Evolutionary conservation across 1,140 invertebrate species (phyloP).

Genomic region (Drosophila subobscura): DNA sequence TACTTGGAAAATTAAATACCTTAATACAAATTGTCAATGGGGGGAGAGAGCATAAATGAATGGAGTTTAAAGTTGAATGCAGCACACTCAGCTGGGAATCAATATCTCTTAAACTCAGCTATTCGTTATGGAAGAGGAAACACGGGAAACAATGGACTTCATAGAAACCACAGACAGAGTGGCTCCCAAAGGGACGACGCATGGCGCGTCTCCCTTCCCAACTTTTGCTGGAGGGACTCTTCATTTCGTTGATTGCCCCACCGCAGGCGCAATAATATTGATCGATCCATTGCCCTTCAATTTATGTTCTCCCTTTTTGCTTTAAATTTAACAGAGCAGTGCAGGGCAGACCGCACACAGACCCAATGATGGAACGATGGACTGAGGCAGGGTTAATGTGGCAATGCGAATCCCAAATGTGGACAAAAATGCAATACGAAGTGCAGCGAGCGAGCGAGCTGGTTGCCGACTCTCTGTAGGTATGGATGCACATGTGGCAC

Average conservation of each 20-base stretch:
- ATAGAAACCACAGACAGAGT: conserved; percentile 11
- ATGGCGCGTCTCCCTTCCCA: conserved; percentile 10
- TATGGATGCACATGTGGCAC: conserved; percentile 19
- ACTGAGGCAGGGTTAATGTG: conserved; percentile 12
- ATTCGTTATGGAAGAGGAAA: conserved; percentile 6
- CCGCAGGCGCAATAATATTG: conserved; percentile 58
- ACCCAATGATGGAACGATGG: not conserved
- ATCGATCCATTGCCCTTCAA: conserved; percentile 51
- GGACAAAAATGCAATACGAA: conserved; percentile 55
- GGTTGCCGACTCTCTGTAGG: conserved; percentile 1
- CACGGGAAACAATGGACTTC: not conserved
- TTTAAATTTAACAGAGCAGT: conserved; percentile 32
- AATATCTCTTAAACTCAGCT: conserved; percentile 10
- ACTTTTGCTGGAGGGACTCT: conserved; percentile 35
- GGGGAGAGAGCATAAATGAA: not conserved
- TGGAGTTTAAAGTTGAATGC: conserved; percentile 39
- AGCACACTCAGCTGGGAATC: conserved; percentile 36
- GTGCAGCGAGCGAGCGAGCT: conserved; percentile 14
- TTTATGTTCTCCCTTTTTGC: conserved; percentile 26
- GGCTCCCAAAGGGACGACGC: conserved; percentile 22
- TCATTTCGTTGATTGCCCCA: conserved; percentile 53
- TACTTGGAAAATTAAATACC: conserved; percentile 8
- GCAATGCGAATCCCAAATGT: conserved; percentile 51
- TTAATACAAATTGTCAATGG: conserved; percentile 2
- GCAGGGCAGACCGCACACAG: not conserved